Evolutionary conservation across 1,140 invertebrate genomes (phyloP), one percentile per base, ranked within the genome.

Genomic region (Theocolax elegans): DNA sequence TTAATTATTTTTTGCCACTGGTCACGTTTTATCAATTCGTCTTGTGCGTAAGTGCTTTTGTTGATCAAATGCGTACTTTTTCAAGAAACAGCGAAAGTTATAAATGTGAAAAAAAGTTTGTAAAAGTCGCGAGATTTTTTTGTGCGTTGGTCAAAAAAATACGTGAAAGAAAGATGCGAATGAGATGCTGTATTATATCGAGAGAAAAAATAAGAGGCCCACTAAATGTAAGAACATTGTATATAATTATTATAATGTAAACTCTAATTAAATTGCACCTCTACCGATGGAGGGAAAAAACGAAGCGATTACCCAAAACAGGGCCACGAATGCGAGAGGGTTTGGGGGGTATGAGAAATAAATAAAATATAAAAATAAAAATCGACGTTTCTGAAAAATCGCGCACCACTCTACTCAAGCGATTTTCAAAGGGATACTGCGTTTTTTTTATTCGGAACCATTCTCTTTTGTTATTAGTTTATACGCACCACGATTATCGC

Each of bases 381-480:
- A 59, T 56, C 49, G 23, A 69, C 29, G 56, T 70, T 64, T 60
- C 40, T 69, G 48, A 69, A 44, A 60, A 75, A 63, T 70, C 29
- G 66, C 72, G 60, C 64, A 51, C 44, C 27, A 63, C 56, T 69
- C 51, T 38, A 64, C 40, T 72, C 60, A 53, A 46, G 67, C 67
- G 49, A 67, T 74, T 71, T 71, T 67, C 42, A 35, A 58, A 62
- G 56, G 49, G 71, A 69, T 19, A 60, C 54, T 72, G 70, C 68
- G 63, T 74, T 77, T 68, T 79, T 69, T 76, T 69, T 74, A 79
- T 80, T 80, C 75, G 65, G 60, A 76, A 76, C 73, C 62, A 65
- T 72, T 77, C 64, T 78, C 65, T 80, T 79, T 82, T 80, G 78
- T 83, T 82, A 78, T 82, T 83, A 80, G 76, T 83, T 82, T 81